Percentiles rank a stretch among this genome's conserved stretches.
phyloP scores from a whole-genome alignment of 2,113 vertebrate species.

The Prunella fulvescens region DNA sequence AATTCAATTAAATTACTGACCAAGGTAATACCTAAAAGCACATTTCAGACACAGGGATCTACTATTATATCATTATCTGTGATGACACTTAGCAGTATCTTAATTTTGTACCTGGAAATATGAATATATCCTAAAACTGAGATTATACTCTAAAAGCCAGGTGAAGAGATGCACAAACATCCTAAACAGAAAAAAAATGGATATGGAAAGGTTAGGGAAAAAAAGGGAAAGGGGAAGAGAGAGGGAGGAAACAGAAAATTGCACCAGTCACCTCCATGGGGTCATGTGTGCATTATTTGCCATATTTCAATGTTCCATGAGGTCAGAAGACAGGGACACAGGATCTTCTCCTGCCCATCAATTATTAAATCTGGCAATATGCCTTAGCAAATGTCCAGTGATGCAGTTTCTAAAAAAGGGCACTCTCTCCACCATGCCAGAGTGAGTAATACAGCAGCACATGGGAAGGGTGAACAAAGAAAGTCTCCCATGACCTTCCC shows the following conservation, averaged over 20 bases:
- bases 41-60: slow-evolving; percentile 53
- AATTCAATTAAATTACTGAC: slow-evolving; percentile 76
- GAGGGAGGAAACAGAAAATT: not conserved
- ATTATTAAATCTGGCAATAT: not conserved
- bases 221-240: not conserved
- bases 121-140: slow-evolving; percentile 30
- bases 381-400: not conserved
- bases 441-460: not conserved
- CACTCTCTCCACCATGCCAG: not conserved
- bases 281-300: not conserved
- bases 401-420: not conserved
- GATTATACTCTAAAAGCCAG: slow-evolving; percentile 21
- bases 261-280: not conserved
- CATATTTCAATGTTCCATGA: not conserved
- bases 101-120: slow-evolving; percentile 34
- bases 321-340: not conserved
- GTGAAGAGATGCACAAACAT: not conserved
- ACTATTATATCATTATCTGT: slow-evolving; percentile 53
- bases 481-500: not conserved
- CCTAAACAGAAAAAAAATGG: not conserved
- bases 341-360: not conserved
- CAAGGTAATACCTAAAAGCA: slow-evolving; percentile 73
- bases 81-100: slow-evolving; percentile 45
- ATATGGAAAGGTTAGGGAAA: not conserved
- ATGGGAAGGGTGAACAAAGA: not conserved